These are phyloP conservation scores for Edolisoma coerulescens DNA, from an alignment of 2,113 vertebrate genomes.

Conservation along the genomic window DNA sequence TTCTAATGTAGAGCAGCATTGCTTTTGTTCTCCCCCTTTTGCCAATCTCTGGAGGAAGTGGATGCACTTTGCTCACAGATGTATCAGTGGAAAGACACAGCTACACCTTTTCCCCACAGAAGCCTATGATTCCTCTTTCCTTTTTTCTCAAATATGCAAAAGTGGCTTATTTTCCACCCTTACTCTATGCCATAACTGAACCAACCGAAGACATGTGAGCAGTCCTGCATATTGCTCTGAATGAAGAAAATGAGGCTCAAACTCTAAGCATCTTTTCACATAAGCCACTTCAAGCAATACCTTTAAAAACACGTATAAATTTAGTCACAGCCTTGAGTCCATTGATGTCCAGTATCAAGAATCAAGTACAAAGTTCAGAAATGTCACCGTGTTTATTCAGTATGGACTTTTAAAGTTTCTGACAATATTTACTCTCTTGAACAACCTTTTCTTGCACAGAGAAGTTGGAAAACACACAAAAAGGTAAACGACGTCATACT, in stretches of 20 bases:
- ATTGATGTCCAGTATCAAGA: neutral
- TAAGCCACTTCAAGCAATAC: neutral
- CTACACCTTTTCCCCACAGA: neutral
- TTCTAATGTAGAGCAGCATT: neutral
- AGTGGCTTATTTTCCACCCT: neutral
- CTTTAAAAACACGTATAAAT: neutral
- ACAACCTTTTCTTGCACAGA: neutral
- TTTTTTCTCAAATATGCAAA: neutral
- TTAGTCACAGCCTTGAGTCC: neutral
- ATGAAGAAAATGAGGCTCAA: neutral
- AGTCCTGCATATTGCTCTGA: neutral
- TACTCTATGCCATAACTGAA: neutral
- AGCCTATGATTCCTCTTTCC: neutral
- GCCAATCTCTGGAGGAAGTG: neutral
- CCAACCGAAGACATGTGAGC: neutral
- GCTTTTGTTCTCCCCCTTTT: neutral
- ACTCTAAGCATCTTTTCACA: neutral
- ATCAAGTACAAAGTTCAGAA: neutral
- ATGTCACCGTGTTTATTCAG: accelerated
- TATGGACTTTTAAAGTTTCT: neutral
- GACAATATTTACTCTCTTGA: neutral
- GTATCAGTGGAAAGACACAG: neutral
- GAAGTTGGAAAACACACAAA: neutral
- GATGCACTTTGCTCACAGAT: neutral
- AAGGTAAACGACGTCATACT: neutral